Evolutionary conservation across 2,797 vertebrate species (phyloP), one percentile per base, ranked within the genome.

Genomic region (Martes flavigula): DNA sequence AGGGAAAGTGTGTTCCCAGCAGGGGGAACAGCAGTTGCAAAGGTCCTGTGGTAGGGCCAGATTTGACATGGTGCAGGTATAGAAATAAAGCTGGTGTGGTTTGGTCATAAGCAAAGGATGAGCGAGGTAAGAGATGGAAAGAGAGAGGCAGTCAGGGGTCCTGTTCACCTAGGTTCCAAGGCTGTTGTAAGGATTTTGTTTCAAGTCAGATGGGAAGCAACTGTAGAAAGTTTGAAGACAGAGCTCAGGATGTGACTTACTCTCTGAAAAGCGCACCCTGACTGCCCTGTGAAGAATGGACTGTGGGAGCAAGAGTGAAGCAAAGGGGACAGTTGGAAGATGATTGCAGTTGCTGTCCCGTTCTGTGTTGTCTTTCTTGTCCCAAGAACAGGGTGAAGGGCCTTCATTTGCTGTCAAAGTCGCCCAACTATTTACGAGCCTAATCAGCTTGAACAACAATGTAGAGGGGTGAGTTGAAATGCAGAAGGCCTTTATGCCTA

Each of bases 281-380:
- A 8, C 58, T 2, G 1, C 38, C 27, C 1, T 0, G 5, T 2
- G 3, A 32, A 66, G 38, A 20, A 5, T 2, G 8, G 17, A 21
- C 11, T 9, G 5, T 6, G 18, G 62, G 90, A 23, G 18, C 70
- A 0, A 0, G 23, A 11, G 72, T 1, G 12, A 35, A 43, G 14
- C 68, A 0, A 46, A 62, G 51, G 35, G 43, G 10, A 15, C 35
- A 0, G n/a, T 17, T 0, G n/a, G 85, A 48, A 58, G 18, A 15
- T 1, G 0, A 1, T 6, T 8, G 21, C 62, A 12, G 20, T 30
- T 0, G 9, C 73, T 1, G 70, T 30, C 64, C 81, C 35, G 10
- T 7, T 60, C 17, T 15, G 32, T 2, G 62, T 11, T 70, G 35
- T 46, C 68, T 13, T 83, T 54, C 68, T 72, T 1, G 0, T 48